These are phyloP conservation scores for Platysternon megacephalum DNA, from an alignment of 2,113 vertebrate genomes.

Conservation along the genomic window DNA sequence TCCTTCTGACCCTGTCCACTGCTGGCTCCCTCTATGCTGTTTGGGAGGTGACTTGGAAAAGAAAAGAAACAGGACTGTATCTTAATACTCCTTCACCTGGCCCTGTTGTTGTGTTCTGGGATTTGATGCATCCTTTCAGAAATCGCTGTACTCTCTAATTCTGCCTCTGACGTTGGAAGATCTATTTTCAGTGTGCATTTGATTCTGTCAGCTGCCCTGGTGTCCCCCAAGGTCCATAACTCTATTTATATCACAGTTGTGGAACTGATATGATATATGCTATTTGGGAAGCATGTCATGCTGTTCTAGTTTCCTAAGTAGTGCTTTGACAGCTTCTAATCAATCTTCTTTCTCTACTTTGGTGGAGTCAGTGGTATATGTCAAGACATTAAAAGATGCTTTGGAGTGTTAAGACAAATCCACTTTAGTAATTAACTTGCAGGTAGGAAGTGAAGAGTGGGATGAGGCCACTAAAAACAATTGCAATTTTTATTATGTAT, in stretches of 20 bases:
- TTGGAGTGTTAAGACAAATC: conserved; percentile 50
- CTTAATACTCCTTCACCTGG: not conserved
- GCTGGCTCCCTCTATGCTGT: not conserved
- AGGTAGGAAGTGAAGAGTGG: conserved; percentile 36
- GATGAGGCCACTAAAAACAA: conserved; percentile 41
- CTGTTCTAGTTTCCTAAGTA: conserved; percentile 35
- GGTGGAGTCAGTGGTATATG: conserved; percentile 41
- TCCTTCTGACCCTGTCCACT: not conserved
- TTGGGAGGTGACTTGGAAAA: conserved; percentile 8
- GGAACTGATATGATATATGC: conserved; percentile 5
- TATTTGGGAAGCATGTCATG: not conserved
- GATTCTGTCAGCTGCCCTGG: not conserved
- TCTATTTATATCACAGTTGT: conserved; percentile 1
- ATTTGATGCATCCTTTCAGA: not conserved
- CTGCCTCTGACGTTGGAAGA: not conserved
- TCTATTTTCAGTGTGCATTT: conserved; percentile 9
- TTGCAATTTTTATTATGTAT: conserved; percentile 33
- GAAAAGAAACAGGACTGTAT: not conserved
- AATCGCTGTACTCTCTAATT: conserved; percentile 10
- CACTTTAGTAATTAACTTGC: conserved; percentile 47
- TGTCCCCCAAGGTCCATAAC: not conserved
- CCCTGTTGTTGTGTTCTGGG: not conserved
- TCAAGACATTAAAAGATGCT: conserved; percentile 47
- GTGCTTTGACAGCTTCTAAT: conserved; percentile 60
- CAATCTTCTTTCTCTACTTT: conserved; percentile 51